Conservation (phyloP, 2,888 invertebrate genomes). For the Aphodius granarius region DNA sequence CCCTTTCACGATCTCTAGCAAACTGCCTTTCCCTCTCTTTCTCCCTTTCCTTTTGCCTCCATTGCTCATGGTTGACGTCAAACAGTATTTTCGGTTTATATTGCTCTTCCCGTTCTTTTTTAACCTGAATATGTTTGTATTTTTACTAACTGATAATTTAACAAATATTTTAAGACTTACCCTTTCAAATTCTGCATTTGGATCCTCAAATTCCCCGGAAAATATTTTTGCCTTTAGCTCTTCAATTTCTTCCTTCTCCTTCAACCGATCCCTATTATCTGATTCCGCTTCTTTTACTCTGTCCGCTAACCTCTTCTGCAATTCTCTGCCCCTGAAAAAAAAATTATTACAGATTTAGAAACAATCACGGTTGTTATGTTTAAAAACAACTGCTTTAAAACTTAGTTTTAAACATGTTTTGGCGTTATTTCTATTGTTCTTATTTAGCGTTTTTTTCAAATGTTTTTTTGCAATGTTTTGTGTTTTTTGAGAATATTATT, state of each 20-base stretch:
- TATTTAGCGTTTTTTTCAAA: too few species aligned
- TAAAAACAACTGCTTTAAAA: too few species aligned
- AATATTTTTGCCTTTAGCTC: slow-evolving; percentile 79
- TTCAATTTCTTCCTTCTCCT: slow-evolving; percentile 86
- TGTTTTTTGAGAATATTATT: too few species aligned
- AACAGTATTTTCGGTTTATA: slow-evolving; percentile 84
- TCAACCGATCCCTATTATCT: slow-evolving; percentile 87
- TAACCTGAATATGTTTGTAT: slow-evolving; percentile 26
- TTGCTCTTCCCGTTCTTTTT: slow-evolving; percentile 72
- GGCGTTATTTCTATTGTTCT: too few species aligned
- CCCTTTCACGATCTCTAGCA: slow-evolving; percentile 77
- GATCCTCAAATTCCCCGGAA: slow-evolving; percentile 67
- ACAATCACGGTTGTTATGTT: too few species aligned
- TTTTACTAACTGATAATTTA: slow-evolving; percentile 11
- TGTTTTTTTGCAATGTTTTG: too few species aligned
- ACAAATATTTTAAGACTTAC: slow-evolving; percentile 45
- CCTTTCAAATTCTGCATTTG: slow-evolving; percentile 66
- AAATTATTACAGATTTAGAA: too few species aligned
- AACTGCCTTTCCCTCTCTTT: slow-evolving; percentile 56
- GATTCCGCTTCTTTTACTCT: slow-evolving; percentile 91
- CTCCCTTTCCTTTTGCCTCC: slow-evolving; percentile 64
- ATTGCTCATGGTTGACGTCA: slow-evolving; percentile 65
- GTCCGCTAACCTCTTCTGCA: slow-evolving; percentile 88
- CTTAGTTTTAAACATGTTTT: too few species aligned
- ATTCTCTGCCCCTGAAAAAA: slow-evolving; percentile 72